Conservation (phyloP, 2,888 invertebrate species). For the Globia sparganii region DNA sequence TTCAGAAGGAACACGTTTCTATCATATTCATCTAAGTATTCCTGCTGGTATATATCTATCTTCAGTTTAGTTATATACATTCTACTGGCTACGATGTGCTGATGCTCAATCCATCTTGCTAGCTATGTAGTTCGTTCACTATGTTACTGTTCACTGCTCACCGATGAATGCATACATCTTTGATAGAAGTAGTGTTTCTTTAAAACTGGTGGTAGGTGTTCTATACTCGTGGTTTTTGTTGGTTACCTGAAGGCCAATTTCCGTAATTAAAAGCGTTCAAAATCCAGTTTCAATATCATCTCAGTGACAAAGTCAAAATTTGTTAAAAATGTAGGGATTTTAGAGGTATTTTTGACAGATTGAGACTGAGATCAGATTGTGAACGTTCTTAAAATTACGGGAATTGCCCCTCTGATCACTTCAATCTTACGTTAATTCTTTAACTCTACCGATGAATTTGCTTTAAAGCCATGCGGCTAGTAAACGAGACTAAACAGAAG, state of each 20-base stretch:
- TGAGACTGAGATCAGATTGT: too few species aligned
- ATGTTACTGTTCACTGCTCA: background rate
- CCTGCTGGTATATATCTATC: background rate
- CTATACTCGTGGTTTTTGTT: background rate
- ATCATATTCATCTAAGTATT: background rate
- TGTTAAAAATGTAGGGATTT: too few species aligned
- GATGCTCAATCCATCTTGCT: constrained; percentile 9
- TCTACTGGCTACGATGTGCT: background rate
- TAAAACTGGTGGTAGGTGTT: background rate
- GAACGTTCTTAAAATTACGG: too few species aligned
- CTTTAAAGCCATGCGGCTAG: background rate
- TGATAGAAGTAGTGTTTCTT: background rate
- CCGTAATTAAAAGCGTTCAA: too few species aligned
- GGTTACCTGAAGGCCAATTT: too few species aligned
- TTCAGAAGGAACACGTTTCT: background rate
- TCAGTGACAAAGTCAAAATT: too few species aligned
- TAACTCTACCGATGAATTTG: background rate
- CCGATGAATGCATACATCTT: constrained; percentile 32
- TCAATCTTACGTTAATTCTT: background rate
- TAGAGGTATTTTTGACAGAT: too few species aligned
- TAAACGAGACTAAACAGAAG: background rate
- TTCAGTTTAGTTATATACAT: background rate
- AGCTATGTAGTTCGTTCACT: background rate
- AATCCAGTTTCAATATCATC: too few species aligned
- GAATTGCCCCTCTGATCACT: too few species aligned